Conservation (phyloP, 2,113 vertebrate species). For the Pholis gunnellus region DNA sequence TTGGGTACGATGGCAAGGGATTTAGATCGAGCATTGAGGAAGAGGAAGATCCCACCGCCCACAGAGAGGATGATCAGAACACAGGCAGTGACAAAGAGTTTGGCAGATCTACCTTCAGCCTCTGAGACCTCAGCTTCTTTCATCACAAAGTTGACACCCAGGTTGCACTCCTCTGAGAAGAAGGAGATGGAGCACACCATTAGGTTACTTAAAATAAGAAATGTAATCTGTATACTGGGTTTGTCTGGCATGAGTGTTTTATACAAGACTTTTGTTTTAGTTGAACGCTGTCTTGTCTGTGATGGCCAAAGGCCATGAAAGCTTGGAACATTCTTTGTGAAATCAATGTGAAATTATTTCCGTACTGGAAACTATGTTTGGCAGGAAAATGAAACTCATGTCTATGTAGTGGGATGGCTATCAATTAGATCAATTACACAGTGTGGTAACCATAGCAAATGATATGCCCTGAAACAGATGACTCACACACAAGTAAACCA, state of each 20-base stretch:
- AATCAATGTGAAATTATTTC: background rate
- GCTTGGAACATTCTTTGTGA: background rate
- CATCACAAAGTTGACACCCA: constrained; percentile 72
- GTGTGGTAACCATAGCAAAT: background rate
- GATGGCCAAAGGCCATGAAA: background rate
- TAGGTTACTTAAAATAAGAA: constrained; percentile 11
- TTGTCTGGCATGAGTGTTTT: background rate
- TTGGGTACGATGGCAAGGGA: background rate
- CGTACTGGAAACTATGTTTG: constrained; percentile 14
- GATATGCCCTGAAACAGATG: constrained; percentile 9
- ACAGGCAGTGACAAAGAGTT: constrained; percentile 70
- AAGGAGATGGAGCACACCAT: constrained; percentile 2
- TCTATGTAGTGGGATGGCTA: background rate
- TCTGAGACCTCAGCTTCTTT: constrained; percentile 35
- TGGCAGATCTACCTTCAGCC: constrained; percentile 48
- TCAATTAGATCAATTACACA: background rate
- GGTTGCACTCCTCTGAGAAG: constrained; percentile 86
- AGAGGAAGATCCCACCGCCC: constrained; percentile 80
- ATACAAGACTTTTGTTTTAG: background rate
- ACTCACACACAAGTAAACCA: background rate
- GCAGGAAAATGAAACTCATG: background rate
- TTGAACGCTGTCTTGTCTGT: constrained; percentile 10
- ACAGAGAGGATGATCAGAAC: constrained; percentile 83
- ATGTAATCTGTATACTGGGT: background rate
- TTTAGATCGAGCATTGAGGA: constrained; percentile 80